A percentile compares a stretch with the other conserved stretches of the same genome.
phyloP scores from a whole-genome alignment of 2,797 vertebrate species.

The Mus caroli region DNA sequence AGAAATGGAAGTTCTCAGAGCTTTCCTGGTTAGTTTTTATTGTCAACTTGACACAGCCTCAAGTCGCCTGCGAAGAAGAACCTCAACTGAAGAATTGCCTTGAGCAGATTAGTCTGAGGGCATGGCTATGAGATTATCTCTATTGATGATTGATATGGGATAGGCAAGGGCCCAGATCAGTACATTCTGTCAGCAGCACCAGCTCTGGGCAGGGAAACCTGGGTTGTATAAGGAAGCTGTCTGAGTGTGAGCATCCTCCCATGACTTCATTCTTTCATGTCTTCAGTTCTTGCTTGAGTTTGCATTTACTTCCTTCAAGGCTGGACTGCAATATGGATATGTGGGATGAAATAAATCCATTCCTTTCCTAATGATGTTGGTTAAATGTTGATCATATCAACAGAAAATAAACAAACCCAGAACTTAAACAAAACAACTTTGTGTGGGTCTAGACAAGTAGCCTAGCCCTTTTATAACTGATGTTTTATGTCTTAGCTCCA shows the following conservation, averaged over 20 bases:
- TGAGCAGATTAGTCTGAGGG: neutral
- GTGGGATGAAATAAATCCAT: neutral
- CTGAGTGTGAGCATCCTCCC: neutral
- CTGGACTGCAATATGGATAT: neutral
- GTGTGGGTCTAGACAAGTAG: neutral
- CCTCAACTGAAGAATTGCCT: neutral
- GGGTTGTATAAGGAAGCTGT: neutral
- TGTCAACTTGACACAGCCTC: neutral
- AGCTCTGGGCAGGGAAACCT: neutral
- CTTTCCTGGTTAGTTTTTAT: neutral
- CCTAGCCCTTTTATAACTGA: neutral
- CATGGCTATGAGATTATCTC: neutral
- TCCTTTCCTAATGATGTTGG: neutral
- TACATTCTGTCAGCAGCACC: neutral
- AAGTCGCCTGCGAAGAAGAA: no score
- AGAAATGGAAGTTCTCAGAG: neutral
- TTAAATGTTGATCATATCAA: neutral
- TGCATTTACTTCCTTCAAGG: no score
- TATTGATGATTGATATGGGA: neutral
- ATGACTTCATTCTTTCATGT: neutral
- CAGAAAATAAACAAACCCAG: neutral
- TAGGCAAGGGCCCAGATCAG: no score
- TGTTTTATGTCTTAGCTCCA: neutral
- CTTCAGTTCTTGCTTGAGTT: neutral
- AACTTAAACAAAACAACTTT: neutral